These are phyloP conservation scores for Drosophila jambulina DNA, from an alignment of 1,140 invertebrate species.

Conservation along the genomic window DNA sequence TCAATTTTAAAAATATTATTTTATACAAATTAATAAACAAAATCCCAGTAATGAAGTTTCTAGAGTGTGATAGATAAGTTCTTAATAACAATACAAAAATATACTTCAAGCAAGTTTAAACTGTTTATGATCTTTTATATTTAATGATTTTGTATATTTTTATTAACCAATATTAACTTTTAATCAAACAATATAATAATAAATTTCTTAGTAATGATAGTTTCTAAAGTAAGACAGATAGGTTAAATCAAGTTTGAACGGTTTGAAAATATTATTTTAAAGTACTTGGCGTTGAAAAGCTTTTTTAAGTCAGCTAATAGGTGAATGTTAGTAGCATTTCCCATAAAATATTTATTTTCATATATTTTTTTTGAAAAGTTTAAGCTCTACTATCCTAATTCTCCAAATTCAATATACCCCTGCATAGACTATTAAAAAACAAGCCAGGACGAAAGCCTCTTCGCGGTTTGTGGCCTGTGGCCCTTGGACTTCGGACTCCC, in stretches of 20 bases:
- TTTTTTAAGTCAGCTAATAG: background rate
- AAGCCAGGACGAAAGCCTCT: constrained; percentile 27
- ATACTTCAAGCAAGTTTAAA: no score
- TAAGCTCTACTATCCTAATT: background rate
- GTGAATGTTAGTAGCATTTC: background rate
- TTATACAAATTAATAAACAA: no score
- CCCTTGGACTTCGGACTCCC: constrained; percentile 13
- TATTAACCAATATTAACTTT: background rate
- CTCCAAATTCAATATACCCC: background rate
- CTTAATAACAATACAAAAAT: no score
- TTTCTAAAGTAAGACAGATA: no score
- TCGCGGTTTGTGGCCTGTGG: constrained; percentile 55
- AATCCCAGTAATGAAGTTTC: no score
- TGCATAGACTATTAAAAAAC: background rate
- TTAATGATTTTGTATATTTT: no score
- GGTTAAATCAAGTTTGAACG: background rate
- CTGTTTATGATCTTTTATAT: background rate
- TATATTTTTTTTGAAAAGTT: background rate
- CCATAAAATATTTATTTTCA: background rate
- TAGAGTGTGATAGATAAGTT: no score
- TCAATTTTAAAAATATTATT: no score
- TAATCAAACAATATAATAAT: background rate
- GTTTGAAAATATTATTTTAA: background rate
- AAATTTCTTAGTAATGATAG: background rate
- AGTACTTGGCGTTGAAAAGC: background rate